Evolutionary conservation across 2,888 invertebrate genomes (phyloP).

Genomic region (Sinelater perroti): DNA sequence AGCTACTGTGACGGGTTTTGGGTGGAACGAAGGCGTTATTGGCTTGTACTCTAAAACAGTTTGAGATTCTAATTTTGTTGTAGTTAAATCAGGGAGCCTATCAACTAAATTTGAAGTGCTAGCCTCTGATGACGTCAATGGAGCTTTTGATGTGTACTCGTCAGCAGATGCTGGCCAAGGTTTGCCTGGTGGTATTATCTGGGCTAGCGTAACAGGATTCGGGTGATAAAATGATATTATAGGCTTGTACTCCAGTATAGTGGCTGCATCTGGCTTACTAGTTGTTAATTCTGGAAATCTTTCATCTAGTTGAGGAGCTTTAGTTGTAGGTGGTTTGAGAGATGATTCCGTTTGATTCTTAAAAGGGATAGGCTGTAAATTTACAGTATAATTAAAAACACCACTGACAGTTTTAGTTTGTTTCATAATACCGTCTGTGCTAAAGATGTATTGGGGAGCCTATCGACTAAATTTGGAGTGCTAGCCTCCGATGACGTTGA

Average conservation of each 20-base stretch:
- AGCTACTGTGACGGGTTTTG: constrained; percentile 10
- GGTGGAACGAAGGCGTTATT: constrained; percentile 21
- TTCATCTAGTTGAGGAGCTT: neutral
- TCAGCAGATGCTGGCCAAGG: constrained; percentile 24
- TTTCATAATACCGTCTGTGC: neutral
- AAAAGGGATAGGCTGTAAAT: too few species aligned
- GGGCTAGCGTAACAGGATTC: constrained; percentile 16
- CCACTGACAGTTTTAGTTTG: neutral
- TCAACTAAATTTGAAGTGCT: neutral
- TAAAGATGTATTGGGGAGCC: too few species aligned
- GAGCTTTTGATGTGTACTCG: neutral
- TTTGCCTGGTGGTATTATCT: constrained; percentile 27
- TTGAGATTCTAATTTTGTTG: neutral
- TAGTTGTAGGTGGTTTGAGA: neutral
- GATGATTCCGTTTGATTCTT: too few species aligned
- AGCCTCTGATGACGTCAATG: constrained; percentile 3
- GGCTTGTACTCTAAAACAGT: constrained; percentile 38
- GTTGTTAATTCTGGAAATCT: constrained; percentile 8
- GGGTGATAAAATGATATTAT: constrained; percentile 25
- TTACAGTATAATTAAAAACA: constrained; percentile 19
- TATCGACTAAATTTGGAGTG: neutral
- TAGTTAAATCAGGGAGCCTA: neutral
- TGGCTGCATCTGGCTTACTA: neutral
- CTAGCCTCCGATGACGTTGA: too few species aligned
- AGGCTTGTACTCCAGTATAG: constrained; percentile 37